Evolutionary conservation across 1,140 invertebrate species (phyloP), one percentile per base, ranked within the genome.

Genomic region (Drosophila lacteicornis): DNA sequence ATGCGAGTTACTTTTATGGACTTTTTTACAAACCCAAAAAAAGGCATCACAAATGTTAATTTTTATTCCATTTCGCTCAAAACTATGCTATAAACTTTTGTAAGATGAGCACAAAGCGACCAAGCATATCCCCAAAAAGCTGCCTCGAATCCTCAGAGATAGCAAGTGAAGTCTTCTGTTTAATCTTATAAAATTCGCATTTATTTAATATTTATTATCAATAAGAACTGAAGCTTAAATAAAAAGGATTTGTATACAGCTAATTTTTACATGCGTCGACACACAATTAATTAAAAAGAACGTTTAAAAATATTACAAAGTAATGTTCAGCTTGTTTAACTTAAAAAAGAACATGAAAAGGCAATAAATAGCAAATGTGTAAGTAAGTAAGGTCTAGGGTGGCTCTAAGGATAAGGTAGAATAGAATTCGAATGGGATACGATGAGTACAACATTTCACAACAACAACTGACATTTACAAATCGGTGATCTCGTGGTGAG

Each of bases 401-500:
- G 58, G 63, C 38, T 46, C 62, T 67, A 70, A 60, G 51, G 17
- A 51, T 61, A 79, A 50, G 40, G 47, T 83, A 68, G 73, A 47
- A 68, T 57, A 71, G 70, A 79, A 78, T 87, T 87, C 65, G 76
- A 80, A 80, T 70, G 65, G 59, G 59, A 79, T 63, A 79, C 59
- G 66, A 75, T 47, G 71, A 82, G 71, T 79, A 76, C 51, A 71
- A 63, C 47, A 84, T 30, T 71, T 58, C 51, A 81, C 75, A 79
- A 80, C 75, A 78, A 80, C 50, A 75, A 67, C 51, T 53, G 74
- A 69, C 66, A 88, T 87, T 88, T 92, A 92, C 84, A 92, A 83
- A 84, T 92, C 91, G 57, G 91, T 92, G 59, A 92, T 92, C 87
- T 92, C 91, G 42, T 92, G 85, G 43, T 92, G 91, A 88, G 87